phyloP scores from a whole-genome alignment of 2,797 vertebrate species.

The Sebastes oblongus region DNA sequence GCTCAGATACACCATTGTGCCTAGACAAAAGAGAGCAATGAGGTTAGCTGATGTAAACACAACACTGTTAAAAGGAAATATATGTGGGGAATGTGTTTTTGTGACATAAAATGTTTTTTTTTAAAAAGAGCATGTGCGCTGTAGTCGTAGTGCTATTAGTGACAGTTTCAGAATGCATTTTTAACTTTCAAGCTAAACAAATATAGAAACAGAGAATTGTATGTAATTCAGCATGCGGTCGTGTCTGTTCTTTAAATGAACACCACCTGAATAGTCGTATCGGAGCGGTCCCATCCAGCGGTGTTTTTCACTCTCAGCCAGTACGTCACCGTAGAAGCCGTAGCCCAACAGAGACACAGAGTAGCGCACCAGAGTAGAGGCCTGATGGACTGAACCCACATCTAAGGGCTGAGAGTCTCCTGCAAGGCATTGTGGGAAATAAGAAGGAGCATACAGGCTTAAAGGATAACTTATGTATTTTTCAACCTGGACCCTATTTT shows the following conservation, averaged over 20 bases:
- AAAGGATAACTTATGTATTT: background rate
- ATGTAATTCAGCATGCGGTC: background rate
- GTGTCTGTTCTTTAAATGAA: background rate
- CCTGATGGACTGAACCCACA: slow-evolving; percentile 85
- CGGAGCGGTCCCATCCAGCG: slow-evolving; percentile 87
- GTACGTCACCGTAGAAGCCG: slow-evolving; percentile 88
- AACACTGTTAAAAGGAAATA: background rate
- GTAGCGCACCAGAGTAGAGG: slow-evolving; percentile 75
- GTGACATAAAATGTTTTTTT: background rate
- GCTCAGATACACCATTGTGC: slow-evolving; percentile 81
- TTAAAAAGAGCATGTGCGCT: background rate
- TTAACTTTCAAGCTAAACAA: background rate
- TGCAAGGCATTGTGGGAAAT: slow-evolving; percentile 49
- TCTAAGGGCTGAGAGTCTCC: slow-evolving; percentile 89
- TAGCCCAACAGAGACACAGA: slow-evolving; percentile 87
- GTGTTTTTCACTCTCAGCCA: slow-evolving; percentile 84
- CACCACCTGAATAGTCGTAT: slow-evolving; percentile 89
- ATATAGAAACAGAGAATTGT: background rate
- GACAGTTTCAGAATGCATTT: background rate
- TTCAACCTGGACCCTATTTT: background rate
- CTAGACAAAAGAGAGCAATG: slow-evolving; percentile 60
- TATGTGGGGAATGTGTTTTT: background rate
- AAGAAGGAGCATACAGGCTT: background rate
- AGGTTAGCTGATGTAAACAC: background rate
- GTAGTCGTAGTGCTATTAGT: fast-evolving